Percentiles rank a stretch among this genome's conserved stretches.
phyloP scores from a whole-genome alignment of 2,113 vertebrate genomes.

The Seriola quinqueradiata region DNA sequence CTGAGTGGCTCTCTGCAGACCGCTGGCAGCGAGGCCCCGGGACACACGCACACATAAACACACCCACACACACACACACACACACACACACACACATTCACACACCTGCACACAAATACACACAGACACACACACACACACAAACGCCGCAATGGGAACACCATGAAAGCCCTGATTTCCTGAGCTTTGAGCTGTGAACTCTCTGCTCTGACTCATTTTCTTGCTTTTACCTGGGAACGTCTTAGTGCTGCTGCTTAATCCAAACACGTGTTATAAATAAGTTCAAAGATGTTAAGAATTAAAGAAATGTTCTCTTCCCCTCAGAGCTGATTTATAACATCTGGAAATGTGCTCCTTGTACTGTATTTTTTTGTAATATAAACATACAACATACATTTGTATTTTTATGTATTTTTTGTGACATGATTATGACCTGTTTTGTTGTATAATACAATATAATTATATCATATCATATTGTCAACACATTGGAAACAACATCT shows the following conservation, averaged over 20 bases:
- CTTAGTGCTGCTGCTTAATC: neutral
- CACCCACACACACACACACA: conserved; percentile 34
- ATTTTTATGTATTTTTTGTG: neutral
- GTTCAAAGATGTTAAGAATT: neutral
- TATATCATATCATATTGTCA: too few species aligned
- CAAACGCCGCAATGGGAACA: conserved; percentile 24
- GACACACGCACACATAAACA: conserved; percentile 46
- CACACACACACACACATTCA: conserved; percentile 20
- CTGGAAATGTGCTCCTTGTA: neutral
- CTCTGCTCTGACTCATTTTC: conserved; percentile 29
- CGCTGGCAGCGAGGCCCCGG: conserved; percentile 71
- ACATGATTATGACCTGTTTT: neutral
- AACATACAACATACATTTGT: neutral
- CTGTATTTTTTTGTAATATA: too few species aligned
- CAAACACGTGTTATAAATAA: conserved; percentile 16
- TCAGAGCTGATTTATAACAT: neutral
- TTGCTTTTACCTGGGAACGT: conserved; percentile 32
- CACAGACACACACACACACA: conserved; percentile 9
- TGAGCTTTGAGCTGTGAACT: conserved; percentile 43
- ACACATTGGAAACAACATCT: too few species aligned
- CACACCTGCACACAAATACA: conserved; percentile 17
- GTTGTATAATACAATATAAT: neutral
- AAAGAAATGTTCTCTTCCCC: neutral
- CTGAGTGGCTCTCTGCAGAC: conserved; percentile 74
- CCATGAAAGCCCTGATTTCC: conserved; percentile 58